Percentiles rank a stretch among this genome's conserved stretches.
Conservation (phyloP, 92 coral and sea anemone genomes). For the Phenganax subtilis region DNA sequence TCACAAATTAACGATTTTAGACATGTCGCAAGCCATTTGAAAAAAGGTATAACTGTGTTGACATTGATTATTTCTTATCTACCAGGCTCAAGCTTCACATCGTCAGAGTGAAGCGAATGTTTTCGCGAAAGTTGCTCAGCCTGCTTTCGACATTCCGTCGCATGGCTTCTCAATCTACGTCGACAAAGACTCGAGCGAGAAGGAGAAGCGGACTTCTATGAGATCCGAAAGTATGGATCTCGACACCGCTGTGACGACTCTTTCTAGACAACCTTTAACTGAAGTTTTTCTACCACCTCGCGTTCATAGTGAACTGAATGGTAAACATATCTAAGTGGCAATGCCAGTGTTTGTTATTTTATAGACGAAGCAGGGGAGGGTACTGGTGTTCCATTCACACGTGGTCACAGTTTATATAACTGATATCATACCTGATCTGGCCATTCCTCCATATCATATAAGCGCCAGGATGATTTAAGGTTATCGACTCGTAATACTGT, state of each 20-base stretch:
- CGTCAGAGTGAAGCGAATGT: constrained; percentile 81
- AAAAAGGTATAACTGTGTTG: background rate
- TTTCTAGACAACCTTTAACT: constrained; percentile 88
- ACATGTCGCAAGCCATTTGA: background rate
- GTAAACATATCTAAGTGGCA: background rate
- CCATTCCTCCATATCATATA: too few relatives aligned
- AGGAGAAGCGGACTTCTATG: background rate
- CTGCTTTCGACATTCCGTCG: constrained; percentile 63
- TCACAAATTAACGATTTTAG: background rate
- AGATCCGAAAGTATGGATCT: constrained; percentile 49
- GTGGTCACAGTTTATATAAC: too few relatives aligned
- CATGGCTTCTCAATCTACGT: constrained; percentile 73
- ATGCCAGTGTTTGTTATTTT: background rate
- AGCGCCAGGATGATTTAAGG: too few relatives aligned
- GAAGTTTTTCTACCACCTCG: constrained; percentile 66
- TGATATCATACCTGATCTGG: too few relatives aligned
- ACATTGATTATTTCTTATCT: constrained; percentile 22
- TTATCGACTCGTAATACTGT: too few relatives aligned
- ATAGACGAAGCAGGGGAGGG: too few relatives aligned
- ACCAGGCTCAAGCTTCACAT: constrained; percentile 50
- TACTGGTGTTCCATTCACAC: too few relatives aligned
- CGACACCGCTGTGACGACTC: constrained; percentile 78
- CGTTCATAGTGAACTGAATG: constrained; percentile 34
- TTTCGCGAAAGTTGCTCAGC: constrained; percentile 61
- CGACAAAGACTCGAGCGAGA: constrained; percentile 56